phyloP scores from a whole-genome alignment of 2,888 invertebrate species.

The Morpho deidamia region DNA sequence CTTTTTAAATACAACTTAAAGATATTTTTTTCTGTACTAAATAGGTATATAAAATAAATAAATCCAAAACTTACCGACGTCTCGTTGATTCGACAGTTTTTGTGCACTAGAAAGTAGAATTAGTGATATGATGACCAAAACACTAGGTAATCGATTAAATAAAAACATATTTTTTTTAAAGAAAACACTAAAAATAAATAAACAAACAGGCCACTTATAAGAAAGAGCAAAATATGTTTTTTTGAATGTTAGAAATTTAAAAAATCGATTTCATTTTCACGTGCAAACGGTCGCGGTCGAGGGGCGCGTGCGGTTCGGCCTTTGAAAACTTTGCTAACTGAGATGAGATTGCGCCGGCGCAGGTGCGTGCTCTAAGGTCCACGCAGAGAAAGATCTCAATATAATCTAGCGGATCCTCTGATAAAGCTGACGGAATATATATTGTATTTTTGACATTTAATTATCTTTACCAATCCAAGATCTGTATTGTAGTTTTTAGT shows the following conservation, averaged over 20 bases:
- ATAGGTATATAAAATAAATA: slow-evolving; percentile 2
- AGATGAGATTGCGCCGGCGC: slow-evolving; percentile 34
- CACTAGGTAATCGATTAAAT: slow-evolving; percentile 55
- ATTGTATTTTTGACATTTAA: background rate
- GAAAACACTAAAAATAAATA: slow-evolving; percentile 11
- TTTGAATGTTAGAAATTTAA: slow-evolving; percentile 39
- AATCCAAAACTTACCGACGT: slow-evolving; percentile 54
- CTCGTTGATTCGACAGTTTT: slow-evolving; percentile 54
- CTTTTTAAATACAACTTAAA: too few species aligned
- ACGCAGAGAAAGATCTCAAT: slow-evolving; percentile 28
- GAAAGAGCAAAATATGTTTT: slow-evolving; percentile 12
- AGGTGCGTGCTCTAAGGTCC: slow-evolving; percentile 27
- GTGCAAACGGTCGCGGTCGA: slow-evolving; percentile 45
- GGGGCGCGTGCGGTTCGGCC: slow-evolving; percentile 57
- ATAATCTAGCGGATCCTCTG: slow-evolving; percentile 12
- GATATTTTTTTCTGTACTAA: too few species aligned
- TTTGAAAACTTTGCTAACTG: slow-evolving; percentile 51
- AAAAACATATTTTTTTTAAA: slow-evolving; percentile 39
- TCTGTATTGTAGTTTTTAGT: background rate
- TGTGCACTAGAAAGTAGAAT: slow-evolving; percentile 66
- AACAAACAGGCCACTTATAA: slow-evolving; percentile 9
- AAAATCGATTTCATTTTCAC: slow-evolving; percentile 61
- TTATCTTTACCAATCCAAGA: background rate
- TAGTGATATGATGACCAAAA: slow-evolving; percentile 54
- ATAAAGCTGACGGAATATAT: slow-evolving; percentile 2